These are phyloP conservation scores for Oeneis ivallda DNA, from an alignment of 2,888 invertebrate genomes.

Conservation along the genomic window DNA sequence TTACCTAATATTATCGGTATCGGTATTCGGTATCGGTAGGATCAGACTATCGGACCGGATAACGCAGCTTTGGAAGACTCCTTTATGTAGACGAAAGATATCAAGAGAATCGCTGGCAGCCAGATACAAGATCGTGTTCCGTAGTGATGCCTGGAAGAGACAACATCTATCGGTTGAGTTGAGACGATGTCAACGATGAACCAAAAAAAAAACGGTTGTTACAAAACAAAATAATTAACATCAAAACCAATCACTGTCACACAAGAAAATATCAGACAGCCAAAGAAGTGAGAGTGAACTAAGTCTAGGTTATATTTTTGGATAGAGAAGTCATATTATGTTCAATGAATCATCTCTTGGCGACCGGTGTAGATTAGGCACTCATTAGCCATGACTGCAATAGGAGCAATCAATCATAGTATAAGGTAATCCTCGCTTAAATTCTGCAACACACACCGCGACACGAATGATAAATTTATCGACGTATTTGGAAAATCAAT, in stretches of 20 bases:
- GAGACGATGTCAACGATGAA: too few species aligned
- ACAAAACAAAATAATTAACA: slow-evolving; percentile 4
- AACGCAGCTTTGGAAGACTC: too few species aligned
- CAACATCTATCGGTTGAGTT: too few species aligned
- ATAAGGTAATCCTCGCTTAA: slow-evolving; percentile 18
- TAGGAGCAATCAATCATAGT: slow-evolving; percentile 19
- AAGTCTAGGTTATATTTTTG: slow-evolving; percentile 23
- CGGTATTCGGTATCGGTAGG: too few species aligned
- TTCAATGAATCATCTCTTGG: slow-evolving; percentile 29
- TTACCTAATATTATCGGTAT: too few species aligned
- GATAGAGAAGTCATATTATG: slow-evolving; percentile 24
- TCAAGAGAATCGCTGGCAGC: too few species aligned
- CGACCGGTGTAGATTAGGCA: slow-evolving; percentile 24
- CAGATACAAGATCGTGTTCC: too few species aligned
- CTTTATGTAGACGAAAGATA: too few species aligned
- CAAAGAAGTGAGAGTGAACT: not conserved
- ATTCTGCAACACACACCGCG: not conserved
- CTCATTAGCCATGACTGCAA: slow-evolving; percentile 24
- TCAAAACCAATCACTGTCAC: not conserved
- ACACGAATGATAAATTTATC: not conserved
- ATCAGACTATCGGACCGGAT: too few species aligned
- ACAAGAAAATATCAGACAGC: not conserved
- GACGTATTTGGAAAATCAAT: not conserved
- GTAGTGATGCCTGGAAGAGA: too few species aligned
- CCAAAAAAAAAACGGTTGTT: not conserved